Evolutionary conservation across 2,797 vertebrate genomes (phyloP), one percentile per base, ranked within the genome.

Genomic region (Nyctibius grandis): DNA sequence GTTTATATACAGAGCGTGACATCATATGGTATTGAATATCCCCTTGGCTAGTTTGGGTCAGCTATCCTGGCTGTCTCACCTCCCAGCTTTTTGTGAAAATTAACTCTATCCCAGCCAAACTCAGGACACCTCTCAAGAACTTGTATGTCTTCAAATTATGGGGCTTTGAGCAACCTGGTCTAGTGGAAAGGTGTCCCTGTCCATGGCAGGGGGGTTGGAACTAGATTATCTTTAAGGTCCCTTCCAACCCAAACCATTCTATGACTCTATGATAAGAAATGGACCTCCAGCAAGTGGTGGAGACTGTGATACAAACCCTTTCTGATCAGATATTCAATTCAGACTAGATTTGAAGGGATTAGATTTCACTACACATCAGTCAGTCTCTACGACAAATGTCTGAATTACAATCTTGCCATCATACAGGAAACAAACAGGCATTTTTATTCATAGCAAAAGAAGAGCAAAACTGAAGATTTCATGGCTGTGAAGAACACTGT

Each of bases 401-500:
- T 82, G 64, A 94, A 94, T 64, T 76, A 85, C 56, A 88, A 67
- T 89, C 89, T 83, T 89, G 38, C 57, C 34, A 60, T 65, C n/a
- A 9, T 67, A 74, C 9, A 77, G n/a, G 69, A 91, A 92, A 88
- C 29, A 96, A 90, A 70, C 28, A 61, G 50, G 36, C 60, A 33
- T 77, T 95, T 88, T 85, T 57, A 85, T 75, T 93, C 69, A 80
- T 45, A 67, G 68, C 44, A 63, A 82, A 83, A 91, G 54, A 93
- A 85, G 12, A 80, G 38, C 12, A 93, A 79, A 93, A 56, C 56
- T 17, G 53, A 87, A 79, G 72, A 93, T 29, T 88, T 77, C 34
- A 38, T 23, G 60, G 45, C 51, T 85, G 42, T 50, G 82, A 91
- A 93, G 40, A 85, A 23, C 56, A 65, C 42, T 74, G 78, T 68